phyloP scores from a whole-genome alignment of 2,113 vertebrate species.

The Dissostichus mawsoni region DNA sequence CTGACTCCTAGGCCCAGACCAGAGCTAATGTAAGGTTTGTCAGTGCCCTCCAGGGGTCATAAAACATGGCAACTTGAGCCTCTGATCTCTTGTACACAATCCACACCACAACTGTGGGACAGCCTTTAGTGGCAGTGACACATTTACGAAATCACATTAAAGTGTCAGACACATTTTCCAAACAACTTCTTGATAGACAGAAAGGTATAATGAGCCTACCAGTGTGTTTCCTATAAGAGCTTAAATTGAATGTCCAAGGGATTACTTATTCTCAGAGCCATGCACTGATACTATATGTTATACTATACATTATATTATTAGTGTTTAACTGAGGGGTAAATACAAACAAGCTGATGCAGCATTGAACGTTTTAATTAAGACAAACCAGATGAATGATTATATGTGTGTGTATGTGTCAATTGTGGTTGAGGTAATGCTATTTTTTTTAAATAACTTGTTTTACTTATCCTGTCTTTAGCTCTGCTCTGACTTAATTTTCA shows the following conservation, averaged over 20 bases:
- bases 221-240: background rate
- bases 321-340: background rate
- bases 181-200: constrained; percentile 17
- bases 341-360: background rate
- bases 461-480: background rate
- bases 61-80: constrained; percentile 69
- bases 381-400: background rate
- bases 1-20: constrained; percentile 71
- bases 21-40: constrained; percentile 71
- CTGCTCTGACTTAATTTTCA: background rate
- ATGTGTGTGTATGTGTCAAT: background rate
- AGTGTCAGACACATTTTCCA: constrained; percentile 22
- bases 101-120: constrained; percentile 29
- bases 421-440: background rate
- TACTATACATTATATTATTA: background rate
- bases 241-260: background rate
- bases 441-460: background rate
- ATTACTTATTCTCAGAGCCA: background rate
- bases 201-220: constrained; percentile 13
- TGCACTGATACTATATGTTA: background rate
- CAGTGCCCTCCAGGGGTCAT: constrained; percentile 72
- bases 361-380: background rate
- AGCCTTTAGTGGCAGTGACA: constrained; percentile 33
- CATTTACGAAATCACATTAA: constrained; percentile 38
- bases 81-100: constrained; percentile 63